Evolutionary conservation across 2,888 invertebrate species (phyloP), one percentile per base, ranked within the genome.

Genomic region (Diarsia dahlii): DNA sequence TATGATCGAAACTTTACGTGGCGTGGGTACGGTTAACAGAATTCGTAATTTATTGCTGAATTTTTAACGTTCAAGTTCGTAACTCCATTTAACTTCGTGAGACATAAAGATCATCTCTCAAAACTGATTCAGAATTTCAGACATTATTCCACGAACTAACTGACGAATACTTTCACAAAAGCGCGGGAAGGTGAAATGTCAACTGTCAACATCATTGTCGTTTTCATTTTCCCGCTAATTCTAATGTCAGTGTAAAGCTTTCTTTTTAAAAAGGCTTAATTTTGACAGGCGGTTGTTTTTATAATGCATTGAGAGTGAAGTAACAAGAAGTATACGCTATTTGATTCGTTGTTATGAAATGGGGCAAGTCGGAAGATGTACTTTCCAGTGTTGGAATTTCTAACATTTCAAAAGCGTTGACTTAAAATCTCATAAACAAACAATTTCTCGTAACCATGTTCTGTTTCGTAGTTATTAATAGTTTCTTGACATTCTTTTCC

Each of bases 41-140:
- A 80, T 85, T 77, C 34, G 34, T 10, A 77, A 82, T 87, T 88
- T 81, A 80, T 81, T 76, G 74, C 63, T 76, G 60, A 70, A 81
- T 80, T 82, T 86, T 76, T 67, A 74, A 68, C 72, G 62, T 74
- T 81, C 63, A 76, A 86, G 67, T 84, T 58, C 63, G 54, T 68
- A 82, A 86, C 76, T 88, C 76, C 56, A 88, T 84, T 84, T 82
- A 84, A 82, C 74, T 88, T 87, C 39, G 71, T 71, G 65, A 71
- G 80, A 80, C 78, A 74, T 81, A 84, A 84, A 78, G 76, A 82
- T 86, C 80, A 74, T 88, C 81, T 80, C 72, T 88, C 82, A 81
- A 77, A 81, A 70, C 67, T 67, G 79, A 71, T 72, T 79, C 78
- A 28, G 28, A 28, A 28, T 28, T 28, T 28, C 28, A 76, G 50